Evolutionary conservation across 2,113 vertebrate species (phyloP), one percentile per base, ranked within the genome.

Genomic region (Theristicus caerulescens): DNA sequence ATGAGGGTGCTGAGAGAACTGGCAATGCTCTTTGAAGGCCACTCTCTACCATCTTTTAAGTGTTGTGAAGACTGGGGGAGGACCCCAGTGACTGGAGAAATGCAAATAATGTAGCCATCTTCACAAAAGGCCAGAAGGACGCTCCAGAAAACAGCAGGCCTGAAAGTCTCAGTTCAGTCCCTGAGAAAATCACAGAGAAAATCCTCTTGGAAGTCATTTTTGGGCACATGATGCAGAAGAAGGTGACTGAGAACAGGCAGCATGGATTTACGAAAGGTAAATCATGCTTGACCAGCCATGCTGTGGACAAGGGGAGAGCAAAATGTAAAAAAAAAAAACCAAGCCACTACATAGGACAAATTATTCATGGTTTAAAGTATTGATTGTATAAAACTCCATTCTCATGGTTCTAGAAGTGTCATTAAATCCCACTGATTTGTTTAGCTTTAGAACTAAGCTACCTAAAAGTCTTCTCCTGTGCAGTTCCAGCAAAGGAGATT

Each of bases 401-500:
- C 54, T 92, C 27, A 38, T 73, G 67, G 36, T 80, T 93, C 64
- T 91, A 77, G 51, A 90, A 73, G 20, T 88, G 58, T 62, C 62
- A 70, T 86, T 93, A 90, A 95, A 51, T 58, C 58, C 51, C 19
- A 58, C 36, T 83, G 88, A 82, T 66, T 58, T 64, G n/a, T 77
- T 73, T 83, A 95, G 49, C 67, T 94, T 94, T 95, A 88, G 42
- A 93, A 86, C 54, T 83, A 94, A 96, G 66, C 82, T 83, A 58
- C 67, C 70, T 92, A 77, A 77, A 86, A 88, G 32, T 87, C 70
- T 77, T 92, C 55, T 78, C 19, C 72, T 49, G 29, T 83, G 67
- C 54, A 55, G 82, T 82, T 90, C 49, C 58, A 80, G 78, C 36
- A 91, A 93, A 96, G 38, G 42, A 84, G 90, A 96, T 94, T 95